Percentiles rank a stretch among this genome's conserved stretches.
These are phyloP conservation scores for Microtus ochrogaster DNA, from an alignment of 2,113 vertebrate genomes.

Conservation along the genomic window DNA sequence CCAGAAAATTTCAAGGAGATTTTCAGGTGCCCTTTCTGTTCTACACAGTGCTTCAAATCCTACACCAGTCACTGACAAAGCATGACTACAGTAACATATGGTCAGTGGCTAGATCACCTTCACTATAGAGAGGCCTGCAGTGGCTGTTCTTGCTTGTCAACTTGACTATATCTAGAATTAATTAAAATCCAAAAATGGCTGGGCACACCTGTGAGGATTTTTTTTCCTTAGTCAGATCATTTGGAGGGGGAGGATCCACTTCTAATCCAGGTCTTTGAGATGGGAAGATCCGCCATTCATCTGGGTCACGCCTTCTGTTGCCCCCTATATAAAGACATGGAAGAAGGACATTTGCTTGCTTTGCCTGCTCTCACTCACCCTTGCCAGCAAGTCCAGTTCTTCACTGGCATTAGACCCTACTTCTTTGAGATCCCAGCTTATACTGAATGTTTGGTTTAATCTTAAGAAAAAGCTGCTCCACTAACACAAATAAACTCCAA, in stretches of 20 bases:
- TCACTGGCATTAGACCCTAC: neutral
- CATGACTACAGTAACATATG: neutral
- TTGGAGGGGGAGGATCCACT: neutral
- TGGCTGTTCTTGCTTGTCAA: neutral
- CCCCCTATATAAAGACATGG: neutral
- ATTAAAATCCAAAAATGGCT: neutral
- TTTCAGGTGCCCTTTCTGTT: neutral
- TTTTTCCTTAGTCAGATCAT: neutral
- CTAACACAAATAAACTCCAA: no score
- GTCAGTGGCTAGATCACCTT: neutral
- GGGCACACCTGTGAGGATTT: neutral
- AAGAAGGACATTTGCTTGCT: neutral
- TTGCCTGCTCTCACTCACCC: no score
- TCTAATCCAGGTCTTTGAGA: neutral
- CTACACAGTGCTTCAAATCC: neutral
- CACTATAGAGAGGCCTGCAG: no score
- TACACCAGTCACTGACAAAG: neutral
- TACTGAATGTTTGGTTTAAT: neutral
- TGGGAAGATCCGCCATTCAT: neutral
- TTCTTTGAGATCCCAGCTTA: neutral
- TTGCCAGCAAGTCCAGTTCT: neutral
- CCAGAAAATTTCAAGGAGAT: neutral
- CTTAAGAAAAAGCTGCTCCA: no score
- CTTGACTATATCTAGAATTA: neutral
- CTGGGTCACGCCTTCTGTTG: neutral